Conservation (phyloP, 2,888 invertebrate genomes). For the Caenorhabditis panamensis region DNA sequence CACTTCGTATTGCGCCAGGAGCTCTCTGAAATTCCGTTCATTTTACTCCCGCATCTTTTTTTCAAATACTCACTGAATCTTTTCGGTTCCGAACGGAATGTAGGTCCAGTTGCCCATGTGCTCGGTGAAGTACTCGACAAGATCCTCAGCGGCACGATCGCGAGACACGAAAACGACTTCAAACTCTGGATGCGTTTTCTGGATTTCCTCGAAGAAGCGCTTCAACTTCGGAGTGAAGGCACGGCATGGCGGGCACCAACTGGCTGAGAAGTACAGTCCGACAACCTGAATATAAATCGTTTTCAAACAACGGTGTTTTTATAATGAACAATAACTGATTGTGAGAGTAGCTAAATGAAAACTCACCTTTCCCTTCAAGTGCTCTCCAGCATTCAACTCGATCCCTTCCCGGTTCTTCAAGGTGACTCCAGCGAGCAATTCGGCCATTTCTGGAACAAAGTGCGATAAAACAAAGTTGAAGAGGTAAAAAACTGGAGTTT, state of each 20-base stretch:
- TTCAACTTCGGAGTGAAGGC: conserved; percentile 80
- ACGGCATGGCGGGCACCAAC: conserved; percentile 83
- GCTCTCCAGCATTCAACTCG: conserved; percentile 69
- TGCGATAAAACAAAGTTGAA: too few species aligned
- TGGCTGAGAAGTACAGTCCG: conserved; percentile 84
- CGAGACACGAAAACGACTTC: conserved; percentile 79
- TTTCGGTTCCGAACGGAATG: conserved; percentile 74
- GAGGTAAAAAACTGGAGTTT: too few species aligned
- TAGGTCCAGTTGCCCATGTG: conserved; percentile 78
- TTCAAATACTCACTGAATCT: conserved; percentile 72
- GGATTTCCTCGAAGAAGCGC: conserved; percentile 68
- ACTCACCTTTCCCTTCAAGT: conserved; percentile 77
- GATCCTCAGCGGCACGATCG: conserved; percentile 72
- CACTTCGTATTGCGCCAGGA: conserved; percentile 75
- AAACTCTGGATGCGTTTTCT: conserved; percentile 75
- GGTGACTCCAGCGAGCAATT: conserved; percentile 59
- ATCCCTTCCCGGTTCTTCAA: conserved; percentile 60
- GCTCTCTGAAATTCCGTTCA: conserved; percentile 45
- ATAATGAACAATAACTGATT: neutral
- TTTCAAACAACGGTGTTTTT: too few species aligned
- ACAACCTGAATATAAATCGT: conserved; percentile 80
- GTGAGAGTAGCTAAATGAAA: neutral
- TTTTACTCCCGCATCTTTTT: neutral
- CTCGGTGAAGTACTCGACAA: conserved; percentile 76
- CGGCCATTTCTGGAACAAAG: conserved; percentile 59